These are phyloP conservation scores for Pao palembangensis DNA, from an alignment of 2,113 vertebrate genomes.

Conservation along the genomic window DNA sequence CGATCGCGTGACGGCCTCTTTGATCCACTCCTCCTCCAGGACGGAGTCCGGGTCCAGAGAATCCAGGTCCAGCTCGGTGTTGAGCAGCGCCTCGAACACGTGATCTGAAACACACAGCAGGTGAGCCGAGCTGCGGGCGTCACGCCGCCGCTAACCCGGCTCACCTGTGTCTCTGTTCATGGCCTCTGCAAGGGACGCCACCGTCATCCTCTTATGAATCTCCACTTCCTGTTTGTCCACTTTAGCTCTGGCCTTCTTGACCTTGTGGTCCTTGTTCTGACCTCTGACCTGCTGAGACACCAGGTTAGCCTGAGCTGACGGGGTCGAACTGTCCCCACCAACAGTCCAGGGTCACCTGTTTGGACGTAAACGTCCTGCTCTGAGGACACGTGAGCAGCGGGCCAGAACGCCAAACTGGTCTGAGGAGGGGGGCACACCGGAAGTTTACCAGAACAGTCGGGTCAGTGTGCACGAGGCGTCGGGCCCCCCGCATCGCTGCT, in stretches of 20 bases:
- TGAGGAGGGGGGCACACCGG: slow-evolving; percentile 1
- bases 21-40: slow-evolving; percentile 80
- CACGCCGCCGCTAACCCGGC: not conserved
- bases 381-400: slow-evolving; percentile 11
- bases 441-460: slow-evolving; percentile 1
- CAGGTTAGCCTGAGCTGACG: not conserved
- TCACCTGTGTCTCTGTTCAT: slow-evolving; percentile 83
- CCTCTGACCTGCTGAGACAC: slow-evolving; percentile 56
- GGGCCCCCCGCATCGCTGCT: slow-evolving; percentile 25
- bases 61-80: slow-evolving; percentile 75
- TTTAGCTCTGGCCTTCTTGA: slow-evolving; percentile 55
- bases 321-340: too few species aligned
- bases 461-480: slow-evolving; percentile 4
- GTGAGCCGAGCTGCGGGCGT: not conserved
- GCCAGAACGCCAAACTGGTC: slow-evolving; percentile 2
- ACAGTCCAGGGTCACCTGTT: slow-evolving; percentile 43
- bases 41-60: slow-evolving; percentile 75
- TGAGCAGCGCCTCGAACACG: slow-evolving; percentile 81
- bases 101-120: slow-evolving; percentile 72
- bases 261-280: slow-evolving; percentile 45
- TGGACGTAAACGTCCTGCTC: slow-evolving; percentile 30
- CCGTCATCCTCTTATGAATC: slow-evolving; percentile 79
- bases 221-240: slow-evolving; percentile 79
- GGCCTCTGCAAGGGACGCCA: slow-evolving; percentile 76
- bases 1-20: slow-evolving; percentile 82